A percentile compares a stretch with the other conserved stretches of the same genome.
Conservation (phyloP, 53 echinoderm and acorn worm species). For the Actinopyga echinites region DNA sequence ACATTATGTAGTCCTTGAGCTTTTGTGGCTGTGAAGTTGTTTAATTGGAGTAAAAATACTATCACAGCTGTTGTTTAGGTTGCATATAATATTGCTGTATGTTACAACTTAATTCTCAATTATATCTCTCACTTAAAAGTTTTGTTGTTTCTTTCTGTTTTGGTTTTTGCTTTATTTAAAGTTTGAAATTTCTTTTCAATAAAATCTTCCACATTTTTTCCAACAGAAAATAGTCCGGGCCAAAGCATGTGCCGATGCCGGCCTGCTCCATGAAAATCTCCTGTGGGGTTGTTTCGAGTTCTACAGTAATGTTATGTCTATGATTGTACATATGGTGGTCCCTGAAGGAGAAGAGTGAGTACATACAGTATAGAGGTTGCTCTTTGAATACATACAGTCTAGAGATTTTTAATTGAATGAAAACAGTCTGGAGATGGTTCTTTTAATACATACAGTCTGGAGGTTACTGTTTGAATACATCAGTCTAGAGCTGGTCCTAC, state of each 20-base stretch:
- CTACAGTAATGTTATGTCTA: slow-evolving; percentile 84
- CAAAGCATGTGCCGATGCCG: slow-evolving; percentile 93
- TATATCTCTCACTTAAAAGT: neutral
- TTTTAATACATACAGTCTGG: no score
- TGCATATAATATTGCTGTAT: no score
- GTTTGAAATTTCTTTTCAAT: neutral
- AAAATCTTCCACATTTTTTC: neutral
- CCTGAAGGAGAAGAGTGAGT: slow-evolving; percentile 87
- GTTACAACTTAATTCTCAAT: neutral
- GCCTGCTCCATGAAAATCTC: slow-evolving; percentile 87
- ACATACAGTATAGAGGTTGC: neutral
- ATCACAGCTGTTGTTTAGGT: no score
- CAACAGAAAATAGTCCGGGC: slow-evolving; percentile 91
- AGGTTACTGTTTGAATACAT: no score
- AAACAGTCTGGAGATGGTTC: no score
- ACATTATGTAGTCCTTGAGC: no score
- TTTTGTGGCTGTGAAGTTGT: no score
- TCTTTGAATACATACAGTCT: no score
- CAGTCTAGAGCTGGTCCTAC: no score
- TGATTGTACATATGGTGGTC: slow-evolving; percentile 71
- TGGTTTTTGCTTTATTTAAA: neutral
- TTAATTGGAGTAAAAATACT: no score
- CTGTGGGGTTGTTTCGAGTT: slow-evolving; percentile 88
- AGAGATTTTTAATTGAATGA: no score
- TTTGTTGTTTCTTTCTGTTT: neutral